Percentiles rank a stretch among this genome's conserved stretches.
Conservation (phyloP, 2,797 vertebrate species). For the Enoplosus armatus region DNA sequence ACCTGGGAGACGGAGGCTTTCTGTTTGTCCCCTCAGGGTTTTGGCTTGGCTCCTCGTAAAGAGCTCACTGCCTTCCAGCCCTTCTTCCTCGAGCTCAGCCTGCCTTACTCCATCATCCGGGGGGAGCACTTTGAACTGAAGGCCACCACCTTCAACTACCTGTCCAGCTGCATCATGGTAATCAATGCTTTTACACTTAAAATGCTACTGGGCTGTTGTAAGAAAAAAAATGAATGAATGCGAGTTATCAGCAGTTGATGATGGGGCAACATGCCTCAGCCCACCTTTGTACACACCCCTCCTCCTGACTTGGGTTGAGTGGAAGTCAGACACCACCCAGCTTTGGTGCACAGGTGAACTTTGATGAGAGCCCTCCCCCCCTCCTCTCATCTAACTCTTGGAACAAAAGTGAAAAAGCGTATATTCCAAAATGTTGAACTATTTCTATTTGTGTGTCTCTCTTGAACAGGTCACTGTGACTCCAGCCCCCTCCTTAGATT, state of each 20-base stretch:
- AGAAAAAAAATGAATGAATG: too few relatives aligned
- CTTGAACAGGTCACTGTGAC: conserved; percentile 76
- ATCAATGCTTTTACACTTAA: conserved; percentile 1
- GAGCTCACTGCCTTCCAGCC: conserved; percentile 86
- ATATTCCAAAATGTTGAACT: too few relatives aligned
- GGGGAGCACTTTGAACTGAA: conserved; percentile 87
- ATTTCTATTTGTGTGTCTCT: conserved; percentile 14
- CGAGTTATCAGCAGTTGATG: too few relatives aligned
- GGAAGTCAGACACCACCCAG: too few relatives aligned
- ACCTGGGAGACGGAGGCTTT: conserved; percentile 84
- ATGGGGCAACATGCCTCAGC: too few relatives aligned
- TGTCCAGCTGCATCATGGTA: conserved; percentile 85
- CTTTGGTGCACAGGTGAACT: too few relatives aligned
- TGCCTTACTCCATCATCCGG: conserved; percentile 87
- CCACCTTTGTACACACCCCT: too few relatives aligned
- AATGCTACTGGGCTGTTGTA: too few relatives aligned
- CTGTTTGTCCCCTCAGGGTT: conserved; percentile 80
- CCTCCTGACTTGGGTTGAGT: too few relatives aligned
- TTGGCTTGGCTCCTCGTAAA: conserved; percentile 83
- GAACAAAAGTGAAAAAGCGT: too few relatives aligned
- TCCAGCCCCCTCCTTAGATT: conserved; percentile 61
- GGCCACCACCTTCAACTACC: conserved; percentile 83
- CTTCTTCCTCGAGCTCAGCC: conserved; percentile 85
- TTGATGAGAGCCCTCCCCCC: too few relatives aligned
- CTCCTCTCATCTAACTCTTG: too few relatives aligned